Evolutionary conservation across 1,140 invertebrate species (phyloP).

Genomic region (Nebria ingens): DNA sequence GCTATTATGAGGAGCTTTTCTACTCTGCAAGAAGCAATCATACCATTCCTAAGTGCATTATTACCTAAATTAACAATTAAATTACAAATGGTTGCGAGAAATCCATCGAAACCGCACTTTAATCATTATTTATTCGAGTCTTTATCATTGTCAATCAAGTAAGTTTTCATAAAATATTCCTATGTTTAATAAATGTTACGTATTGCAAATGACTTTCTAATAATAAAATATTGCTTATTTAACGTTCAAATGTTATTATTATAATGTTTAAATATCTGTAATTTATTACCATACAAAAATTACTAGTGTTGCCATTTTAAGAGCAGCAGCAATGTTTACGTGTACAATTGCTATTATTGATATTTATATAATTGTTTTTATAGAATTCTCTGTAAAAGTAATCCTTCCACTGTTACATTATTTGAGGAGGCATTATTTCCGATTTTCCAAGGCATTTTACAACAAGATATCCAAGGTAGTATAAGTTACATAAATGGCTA

Average conservation of each 20-base stretch:
- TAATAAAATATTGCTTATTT: no score
- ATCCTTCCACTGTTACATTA: conserved; percentile 64
- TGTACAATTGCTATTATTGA: not conserved
- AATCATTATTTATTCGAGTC: conserved; percentile 97
- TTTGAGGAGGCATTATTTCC: conserved; percentile 90
- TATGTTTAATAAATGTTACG: not conserved
- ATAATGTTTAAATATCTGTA: no score
- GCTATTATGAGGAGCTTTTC: conserved; percentile 85
- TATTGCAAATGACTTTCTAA: no score
- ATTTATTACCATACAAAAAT: no score
- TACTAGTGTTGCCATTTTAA: no score
- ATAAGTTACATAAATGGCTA: no score
- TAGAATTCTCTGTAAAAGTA: conserved; percentile 75
- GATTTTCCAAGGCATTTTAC: conserved; percentile 85
- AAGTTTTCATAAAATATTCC: conserved; percentile 20
- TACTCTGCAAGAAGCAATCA: conserved; percentile 66
- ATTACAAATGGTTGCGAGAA: conserved; percentile 75
- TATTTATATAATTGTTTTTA: conserved; percentile 23
- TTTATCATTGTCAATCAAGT: conserved; percentile 75
- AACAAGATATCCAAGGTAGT: conserved; percentile 88
- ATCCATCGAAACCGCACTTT: conserved; percentile 93
- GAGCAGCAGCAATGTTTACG: no score
- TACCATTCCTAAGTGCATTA: conserved; percentile 68
- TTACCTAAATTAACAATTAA: conserved; percentile 79
- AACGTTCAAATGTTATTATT: not conserved